Percentiles rank a stretch among this genome's conserved stretches.
Conservation (phyloP, 30 jellyfish, hydroid and myxozoan genomes). For the Hydractinia symbiolongicarpus region DNA sequence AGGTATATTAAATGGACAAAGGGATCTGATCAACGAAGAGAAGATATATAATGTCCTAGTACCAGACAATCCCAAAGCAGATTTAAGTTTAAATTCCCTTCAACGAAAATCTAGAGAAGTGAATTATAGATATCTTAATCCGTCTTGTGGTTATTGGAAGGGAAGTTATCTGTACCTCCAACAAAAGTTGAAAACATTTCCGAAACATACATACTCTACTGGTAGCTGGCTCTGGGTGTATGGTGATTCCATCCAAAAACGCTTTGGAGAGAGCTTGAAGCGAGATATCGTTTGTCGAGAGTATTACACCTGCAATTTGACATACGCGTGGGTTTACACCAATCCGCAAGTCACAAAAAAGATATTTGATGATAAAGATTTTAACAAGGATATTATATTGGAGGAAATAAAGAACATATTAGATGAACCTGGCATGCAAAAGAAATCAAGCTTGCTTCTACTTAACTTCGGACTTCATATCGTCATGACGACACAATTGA, state of each 20-base stretch:
- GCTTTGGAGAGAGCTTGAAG: not conserved
- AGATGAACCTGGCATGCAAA: not conserved
- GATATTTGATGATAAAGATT: constrained; percentile 10
- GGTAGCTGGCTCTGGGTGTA: not conserved
- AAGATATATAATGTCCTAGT: too few relatives aligned
- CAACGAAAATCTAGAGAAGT: too few relatives aligned
- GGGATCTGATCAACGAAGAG: too few relatives aligned
- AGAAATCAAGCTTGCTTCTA: not conserved
- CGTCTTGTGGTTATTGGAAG: constrained; percentile 6
- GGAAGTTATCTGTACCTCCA: not conserved
- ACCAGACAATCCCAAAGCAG: too few relatives aligned
- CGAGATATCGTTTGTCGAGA: not conserved
- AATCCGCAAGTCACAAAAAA: not conserved
- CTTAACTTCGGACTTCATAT: constrained; percentile 17
- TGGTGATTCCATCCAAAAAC: constrained; percentile 8
- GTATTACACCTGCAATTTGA: not conserved
- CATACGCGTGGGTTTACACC: constrained; percentile 13
- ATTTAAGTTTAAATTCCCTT: too few relatives aligned
- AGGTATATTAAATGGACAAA: too few relatives aligned
- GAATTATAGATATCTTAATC: not conserved
- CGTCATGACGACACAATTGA: not conserved
- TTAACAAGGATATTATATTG: constrained; percentile 4
- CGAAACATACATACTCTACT: not conserved
- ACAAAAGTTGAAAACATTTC: not conserved
- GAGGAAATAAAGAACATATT: constrained; percentile 1